Evolutionary conservation across 2,888 invertebrate species (phyloP), one percentile per base, ranked within the genome.

Genomic region (Apotomis betuletana): DNA sequence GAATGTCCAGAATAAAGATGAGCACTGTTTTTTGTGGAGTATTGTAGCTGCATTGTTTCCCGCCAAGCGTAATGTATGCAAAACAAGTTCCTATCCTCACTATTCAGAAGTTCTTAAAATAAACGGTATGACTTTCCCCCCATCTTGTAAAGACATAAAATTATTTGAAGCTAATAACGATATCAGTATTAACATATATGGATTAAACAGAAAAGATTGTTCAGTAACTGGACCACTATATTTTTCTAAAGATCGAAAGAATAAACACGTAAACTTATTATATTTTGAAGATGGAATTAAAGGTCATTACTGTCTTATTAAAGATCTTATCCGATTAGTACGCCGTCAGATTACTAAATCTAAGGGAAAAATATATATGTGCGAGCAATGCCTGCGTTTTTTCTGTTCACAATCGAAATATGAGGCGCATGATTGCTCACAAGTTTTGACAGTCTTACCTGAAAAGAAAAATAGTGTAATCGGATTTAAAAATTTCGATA

Each of bases 161-260:
- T 51, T 63, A 51, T 63, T 63, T 63, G 63, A 63, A 63, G 51
- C 49, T 12, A 57, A 12, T 36, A 57, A 36, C 10, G 57, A 57
- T 57, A 57, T 57, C 46, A 63, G 52, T 63, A 51, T 63, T 27
- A 63, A 63, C 51, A 63, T 63, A 27, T 63, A 63, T 63, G 63
- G 63, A 49, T 51, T 52, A 15, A 57, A 15, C 15, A 15, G 38
- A 27, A 57, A 57, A 57, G 36, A 57, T 27, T 27, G 36, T 36
- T 9, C 27, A 57, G 57, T 57, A 15, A 57, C 57, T 57, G 57
- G 57, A 12, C 57, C 57, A 10, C 27, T 57, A 15, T 57, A 57
- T 57, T 57, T 57, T 15, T 15, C 15, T 15, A 15, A 15, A 15
- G 1, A 15, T 15, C 15, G 15, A 15, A 15, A 15, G 15, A 57